A percentile compares a stretch with the other conserved stretches of the same genome.
Conservation (phyloP, 1,140 invertebrate species). For the Micrasema minimum region DNA sequence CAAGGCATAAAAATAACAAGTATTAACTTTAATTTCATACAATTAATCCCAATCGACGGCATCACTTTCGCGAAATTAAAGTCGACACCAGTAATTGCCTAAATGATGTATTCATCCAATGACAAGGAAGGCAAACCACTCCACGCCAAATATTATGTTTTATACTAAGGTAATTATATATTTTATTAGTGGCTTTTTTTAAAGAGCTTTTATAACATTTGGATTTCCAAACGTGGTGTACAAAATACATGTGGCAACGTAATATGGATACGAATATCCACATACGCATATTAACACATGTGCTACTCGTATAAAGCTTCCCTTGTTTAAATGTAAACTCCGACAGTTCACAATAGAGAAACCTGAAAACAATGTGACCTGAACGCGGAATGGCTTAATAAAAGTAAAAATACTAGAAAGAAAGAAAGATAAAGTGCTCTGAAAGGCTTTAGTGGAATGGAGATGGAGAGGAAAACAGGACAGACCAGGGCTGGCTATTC, state of each 20-base stretch:
- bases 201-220: too few species aligned
- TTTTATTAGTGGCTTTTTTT: too few species aligned
- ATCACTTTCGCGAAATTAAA: too few species aligned
- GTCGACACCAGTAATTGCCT: too few species aligned
- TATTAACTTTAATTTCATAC: too few species aligned
- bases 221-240: neutral
- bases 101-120: too few species aligned
- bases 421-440: constrained; percentile 50
- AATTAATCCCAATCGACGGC: too few species aligned
- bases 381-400: constrained; percentile 49
- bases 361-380: constrained; percentile 51
- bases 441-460: constrained; percentile 50
- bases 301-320: constrained; percentile 17
- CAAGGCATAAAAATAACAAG: too few species aligned
- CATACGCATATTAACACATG: too few species aligned
- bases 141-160: too few species aligned
- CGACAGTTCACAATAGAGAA: constrained; percentile 40
- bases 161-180: too few species aligned
- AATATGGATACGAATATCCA: neutral
- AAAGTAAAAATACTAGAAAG: constrained; percentile 52
- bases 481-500: neutral
- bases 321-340: constrained; percentile 45
- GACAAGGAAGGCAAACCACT: too few species aligned
- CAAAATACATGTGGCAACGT: neutral
- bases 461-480: constrained; percentile 41